Evolutionary conservation across 2,113 vertebrate species (phyloP).

Genomic region (Microtus ochrogaster): DNA sequence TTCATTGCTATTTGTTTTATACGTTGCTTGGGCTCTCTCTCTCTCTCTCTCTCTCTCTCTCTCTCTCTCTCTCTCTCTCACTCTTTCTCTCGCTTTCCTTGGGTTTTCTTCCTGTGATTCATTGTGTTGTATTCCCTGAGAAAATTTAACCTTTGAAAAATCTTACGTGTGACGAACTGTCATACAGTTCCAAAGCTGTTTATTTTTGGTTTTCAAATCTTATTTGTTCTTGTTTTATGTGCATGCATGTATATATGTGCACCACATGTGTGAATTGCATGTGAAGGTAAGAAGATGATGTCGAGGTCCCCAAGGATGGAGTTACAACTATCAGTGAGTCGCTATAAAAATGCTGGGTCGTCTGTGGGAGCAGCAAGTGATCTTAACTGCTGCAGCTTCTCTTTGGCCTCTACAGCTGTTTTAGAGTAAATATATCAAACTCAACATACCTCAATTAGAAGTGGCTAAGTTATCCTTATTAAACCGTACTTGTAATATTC

Average conservation of each 20-base stretch:
- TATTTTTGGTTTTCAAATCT: neutral
- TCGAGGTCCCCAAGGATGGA: neutral
- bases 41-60: no score
- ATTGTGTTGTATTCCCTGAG: neutral
- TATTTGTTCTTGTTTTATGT: neutral
- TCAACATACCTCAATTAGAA: slow-evolving; percentile 36
- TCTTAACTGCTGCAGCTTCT: neutral
- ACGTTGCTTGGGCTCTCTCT: neutral
- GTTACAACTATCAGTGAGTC: neutral
- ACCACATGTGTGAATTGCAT: neutral
- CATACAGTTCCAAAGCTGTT: slow-evolving; percentile 19
- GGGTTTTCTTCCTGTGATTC: slow-evolving; percentile 19
- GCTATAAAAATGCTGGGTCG: neutral
- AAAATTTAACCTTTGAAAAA: neutral
- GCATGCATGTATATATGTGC: neutral
- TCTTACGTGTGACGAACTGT: neutral
- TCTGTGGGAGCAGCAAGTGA: no score
- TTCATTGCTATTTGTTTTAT: neutral
- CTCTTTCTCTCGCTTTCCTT: neutral
- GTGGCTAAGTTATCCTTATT: slow-evolving; percentile 29
- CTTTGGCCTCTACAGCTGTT: neutral
- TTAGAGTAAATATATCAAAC: slow-evolving; percentile 11
- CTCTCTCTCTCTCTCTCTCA: no score
- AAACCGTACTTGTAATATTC: slow-evolving; percentile 43
- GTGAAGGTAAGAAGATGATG: neutral